Percentiles rank a stretch among this genome's conserved stretches.
phyloP scores from a whole-genome alignment of 2,888 invertebrate genomes.

The Chirona hameri region DNA sequence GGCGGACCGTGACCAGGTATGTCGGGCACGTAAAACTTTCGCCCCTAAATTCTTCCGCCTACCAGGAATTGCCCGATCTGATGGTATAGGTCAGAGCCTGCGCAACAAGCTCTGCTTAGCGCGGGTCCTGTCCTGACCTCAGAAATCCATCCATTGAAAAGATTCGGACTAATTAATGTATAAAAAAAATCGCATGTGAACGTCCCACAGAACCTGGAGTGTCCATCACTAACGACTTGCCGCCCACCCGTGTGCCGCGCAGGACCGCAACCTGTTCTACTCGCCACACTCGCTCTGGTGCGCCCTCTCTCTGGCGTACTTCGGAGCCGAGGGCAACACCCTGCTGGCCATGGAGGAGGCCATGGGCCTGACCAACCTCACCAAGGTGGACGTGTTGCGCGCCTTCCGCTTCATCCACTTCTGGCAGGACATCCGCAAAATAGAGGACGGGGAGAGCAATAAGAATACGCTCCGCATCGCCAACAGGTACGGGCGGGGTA shows the following conservation, averaged over 20 bases:
- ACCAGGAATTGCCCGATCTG: too few relatives aligned
- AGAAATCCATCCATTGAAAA: too few relatives aligned
- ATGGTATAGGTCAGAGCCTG: too few relatives aligned
- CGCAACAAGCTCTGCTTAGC: too few relatives aligned
- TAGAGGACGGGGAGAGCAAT: neutral
- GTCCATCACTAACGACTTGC: neutral
- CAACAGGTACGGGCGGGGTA: neutral
- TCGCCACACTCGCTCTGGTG: slow-evolving; percentile 86
- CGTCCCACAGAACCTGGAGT: too few relatives aligned
- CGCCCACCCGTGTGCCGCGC: too few relatives aligned
- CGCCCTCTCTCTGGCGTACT: slow-evolving; percentile 71
- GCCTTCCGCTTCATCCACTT: slow-evolving; percentile 28
- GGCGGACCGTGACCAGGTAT: too few relatives aligned
- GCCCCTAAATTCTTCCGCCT: neutral
- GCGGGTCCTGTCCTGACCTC: too few relatives aligned
- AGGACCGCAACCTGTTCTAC: slow-evolving; percentile 66
- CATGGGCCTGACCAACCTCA: slow-evolving; percentile 57
- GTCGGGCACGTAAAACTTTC: too few relatives aligned
- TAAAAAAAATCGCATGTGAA: too few relatives aligned
- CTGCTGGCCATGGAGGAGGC: slow-evolving; percentile 62
- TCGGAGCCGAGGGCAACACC: slow-evolving; percentile 69
- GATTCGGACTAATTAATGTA: too few relatives aligned
- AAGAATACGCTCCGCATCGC: neutral
- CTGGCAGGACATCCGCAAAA: slow-evolving; percentile 1
- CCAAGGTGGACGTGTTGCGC: slow-evolving; percentile 4